Evolutionary conservation across 1,140 invertebrate species (phyloP).

Genomic region (Mesaphorura yosii): DNA sequence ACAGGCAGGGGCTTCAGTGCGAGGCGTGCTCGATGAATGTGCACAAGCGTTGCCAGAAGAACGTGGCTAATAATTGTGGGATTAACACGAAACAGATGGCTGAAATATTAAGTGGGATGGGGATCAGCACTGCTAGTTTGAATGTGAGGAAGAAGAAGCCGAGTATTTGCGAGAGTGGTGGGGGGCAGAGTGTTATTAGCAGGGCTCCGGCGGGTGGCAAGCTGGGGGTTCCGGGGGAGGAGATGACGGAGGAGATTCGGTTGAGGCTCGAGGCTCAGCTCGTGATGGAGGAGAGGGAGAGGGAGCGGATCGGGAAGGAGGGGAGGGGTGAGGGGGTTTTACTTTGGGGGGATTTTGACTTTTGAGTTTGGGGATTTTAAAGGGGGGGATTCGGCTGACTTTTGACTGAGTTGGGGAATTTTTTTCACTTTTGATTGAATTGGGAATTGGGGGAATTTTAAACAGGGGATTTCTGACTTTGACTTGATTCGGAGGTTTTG

Average conservation of each 20-base stretch:
- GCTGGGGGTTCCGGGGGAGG: neutral
- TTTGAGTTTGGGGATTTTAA: neutral
- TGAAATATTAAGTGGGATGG: constrained; percentile 76
- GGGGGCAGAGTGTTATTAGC: neutral
- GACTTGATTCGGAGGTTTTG: no score
- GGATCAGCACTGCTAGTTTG: constrained; percentile 82
- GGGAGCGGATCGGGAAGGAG: constrained; percentile 14
- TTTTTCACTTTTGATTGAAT: no score
- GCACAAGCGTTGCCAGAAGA: constrained; percentile 96
- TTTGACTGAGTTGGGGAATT: no score
- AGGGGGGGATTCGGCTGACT: no score
- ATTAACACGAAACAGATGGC: constrained; percentile 95
- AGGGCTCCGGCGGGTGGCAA: no score
- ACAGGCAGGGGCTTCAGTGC: constrained; percentile 94
- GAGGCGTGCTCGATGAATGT: constrained; percentile 96
- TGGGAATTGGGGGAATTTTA: no score
- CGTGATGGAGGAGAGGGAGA: constrained; percentile 35
- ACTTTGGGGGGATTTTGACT: no score
- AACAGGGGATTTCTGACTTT: no score
- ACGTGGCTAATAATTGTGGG: constrained; percentile 98
- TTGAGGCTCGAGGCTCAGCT: constrained; percentile 35
- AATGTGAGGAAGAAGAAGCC: constrained; percentile 50
- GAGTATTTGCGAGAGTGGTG: constrained; percentile 1
- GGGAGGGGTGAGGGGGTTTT: neutral
- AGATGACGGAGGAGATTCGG: constrained; percentile 33